These are phyloP conservation scores for Hartigia nigra DNA, from an alignment of 2,888 invertebrate genomes.

Conservation along the genomic window DNA sequence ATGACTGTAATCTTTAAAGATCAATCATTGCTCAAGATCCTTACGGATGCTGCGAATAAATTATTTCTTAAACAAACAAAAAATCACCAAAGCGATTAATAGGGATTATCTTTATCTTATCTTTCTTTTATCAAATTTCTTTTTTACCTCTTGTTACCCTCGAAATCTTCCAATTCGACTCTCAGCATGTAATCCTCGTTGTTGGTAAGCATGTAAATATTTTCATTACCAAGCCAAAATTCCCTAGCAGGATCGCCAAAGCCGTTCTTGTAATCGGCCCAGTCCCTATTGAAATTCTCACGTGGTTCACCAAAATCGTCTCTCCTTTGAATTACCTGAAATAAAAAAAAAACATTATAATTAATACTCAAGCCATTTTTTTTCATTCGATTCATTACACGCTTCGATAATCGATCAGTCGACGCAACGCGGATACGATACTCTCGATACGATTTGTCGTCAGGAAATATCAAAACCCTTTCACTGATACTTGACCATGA, in stretches of 20 bases:
- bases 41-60: background rate
- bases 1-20: background rate
- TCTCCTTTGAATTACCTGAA: conserved; percentile 87
- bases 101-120: background rate
- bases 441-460: background rate
- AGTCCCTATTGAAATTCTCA: conserved; percentile 91
- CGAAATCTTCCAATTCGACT: conserved; percentile 91
- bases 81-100: background rate
- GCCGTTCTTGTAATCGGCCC: conserved; percentile 93
- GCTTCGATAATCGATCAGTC: background rate
- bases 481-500: background rate
- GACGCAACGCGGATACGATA: background rate
- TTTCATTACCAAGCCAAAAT: conserved; percentile 94
- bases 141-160: conserved; percentile 88
- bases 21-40: background rate
- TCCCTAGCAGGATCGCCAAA: conserved; percentile 91
- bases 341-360: background rate
- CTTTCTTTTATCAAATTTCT: background rate
- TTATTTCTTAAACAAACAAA: background rate
- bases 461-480: background rate
- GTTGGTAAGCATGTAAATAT: conserved; percentile 92
- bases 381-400: background rate
- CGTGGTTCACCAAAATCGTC: conserved; percentile 89
- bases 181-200: conserved; percentile 90
- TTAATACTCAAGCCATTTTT: background rate